Conservation (phyloP, 2,113 vertebrate species). For the Aythya baeri region DNA sequence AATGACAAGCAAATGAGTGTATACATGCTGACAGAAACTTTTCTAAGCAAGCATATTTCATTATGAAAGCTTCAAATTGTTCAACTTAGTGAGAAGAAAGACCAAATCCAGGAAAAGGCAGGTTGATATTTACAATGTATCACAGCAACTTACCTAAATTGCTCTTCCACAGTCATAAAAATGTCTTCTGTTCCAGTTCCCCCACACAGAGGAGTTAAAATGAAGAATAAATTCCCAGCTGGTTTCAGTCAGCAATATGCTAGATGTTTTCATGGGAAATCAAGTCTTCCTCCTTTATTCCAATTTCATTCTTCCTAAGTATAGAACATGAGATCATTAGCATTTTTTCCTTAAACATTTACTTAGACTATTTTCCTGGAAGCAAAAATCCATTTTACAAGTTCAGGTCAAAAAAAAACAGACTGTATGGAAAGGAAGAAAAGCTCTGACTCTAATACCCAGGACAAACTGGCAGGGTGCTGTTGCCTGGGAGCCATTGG, state of each 20-base stretch:
- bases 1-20: not conserved
- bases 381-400: not conserved
- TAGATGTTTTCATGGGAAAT: not conserved
- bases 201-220: not conserved
- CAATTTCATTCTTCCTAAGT: not conserved
- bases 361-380: not conserved
- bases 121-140: not conserved
- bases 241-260: not conserved
- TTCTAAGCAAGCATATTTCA: not conserved
- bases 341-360: constrained; percentile 12
- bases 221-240: not conserved
- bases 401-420: not conserved
- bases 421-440: not conserved
- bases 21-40: not conserved
- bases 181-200: not conserved
- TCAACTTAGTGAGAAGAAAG: not conserved
- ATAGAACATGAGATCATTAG: not conserved
- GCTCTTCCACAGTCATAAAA: not conserved
- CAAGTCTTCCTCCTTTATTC: not conserved
- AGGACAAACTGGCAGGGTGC: not conserved
- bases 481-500: not conserved
- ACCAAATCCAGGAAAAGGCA: not conserved
- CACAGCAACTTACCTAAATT: not conserved
- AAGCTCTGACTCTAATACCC: not conserved
- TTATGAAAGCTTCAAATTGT: not conserved